These are phyloP conservation scores for Orientallactaga sibirica DNA, from an alignment of 2,797 vertebrate species.

Conservation along the genomic window DNA sequence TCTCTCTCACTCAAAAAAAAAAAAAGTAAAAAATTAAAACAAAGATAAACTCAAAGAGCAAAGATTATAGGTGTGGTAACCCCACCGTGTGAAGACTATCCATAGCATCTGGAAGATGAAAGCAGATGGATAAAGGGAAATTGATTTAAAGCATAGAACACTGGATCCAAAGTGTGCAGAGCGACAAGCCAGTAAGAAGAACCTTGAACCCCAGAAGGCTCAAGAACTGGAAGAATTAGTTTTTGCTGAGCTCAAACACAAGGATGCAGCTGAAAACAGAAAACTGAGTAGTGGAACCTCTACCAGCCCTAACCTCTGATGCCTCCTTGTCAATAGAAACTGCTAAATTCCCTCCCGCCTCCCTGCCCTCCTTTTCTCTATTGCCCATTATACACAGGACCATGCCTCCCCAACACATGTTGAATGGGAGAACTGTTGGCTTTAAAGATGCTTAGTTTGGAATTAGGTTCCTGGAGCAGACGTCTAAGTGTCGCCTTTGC, in stretches of 20 bases:
- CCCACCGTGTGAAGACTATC: background rate
- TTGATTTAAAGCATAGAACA: background rate
- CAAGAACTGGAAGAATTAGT: background rate
- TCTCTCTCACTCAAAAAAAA: too few species aligned
- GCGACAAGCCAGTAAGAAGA: background rate
- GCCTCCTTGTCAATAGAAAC: background rate
- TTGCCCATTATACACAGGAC: background rate
- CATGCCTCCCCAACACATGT: background rate
- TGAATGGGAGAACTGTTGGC: background rate
- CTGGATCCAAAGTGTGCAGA: background rate
- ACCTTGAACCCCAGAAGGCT: background rate
- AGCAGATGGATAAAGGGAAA: background rate
- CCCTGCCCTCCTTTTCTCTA: background rate
- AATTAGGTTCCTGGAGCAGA: slow-evolving; percentile 20
- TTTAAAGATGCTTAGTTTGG: slow-evolving; percentile 57
- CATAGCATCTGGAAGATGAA: background rate
- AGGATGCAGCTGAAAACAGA: background rate
- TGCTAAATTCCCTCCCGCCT: background rate
- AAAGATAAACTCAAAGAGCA: background rate
- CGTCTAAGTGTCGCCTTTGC: background rate
- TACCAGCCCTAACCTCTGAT: background rate
- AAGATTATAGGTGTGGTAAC: background rate
- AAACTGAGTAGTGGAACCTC: background rate
- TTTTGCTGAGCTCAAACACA: background rate
- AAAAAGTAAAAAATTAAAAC: background rate